These are phyloP conservation scores for Forbesichthys agassizii DNA, from an alignment of 2,113 vertebrate genomes.

Conservation along the genomic window DNA sequence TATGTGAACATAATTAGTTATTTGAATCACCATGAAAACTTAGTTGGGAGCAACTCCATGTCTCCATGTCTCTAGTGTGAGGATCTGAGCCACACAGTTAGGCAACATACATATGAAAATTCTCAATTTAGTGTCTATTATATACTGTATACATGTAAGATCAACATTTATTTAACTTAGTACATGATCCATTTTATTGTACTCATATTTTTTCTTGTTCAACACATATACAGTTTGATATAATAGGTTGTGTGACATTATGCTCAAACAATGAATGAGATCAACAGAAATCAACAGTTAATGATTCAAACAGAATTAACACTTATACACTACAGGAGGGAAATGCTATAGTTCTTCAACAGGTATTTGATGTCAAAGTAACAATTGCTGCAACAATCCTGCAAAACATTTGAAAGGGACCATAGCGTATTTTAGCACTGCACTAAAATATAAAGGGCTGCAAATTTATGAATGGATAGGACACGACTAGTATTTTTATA, in stretches of 20 bases:
- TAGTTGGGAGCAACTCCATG: too few relatives aligned
- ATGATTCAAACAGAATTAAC: slow-evolving; percentile 43
- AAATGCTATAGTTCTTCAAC: slow-evolving; percentile 10
- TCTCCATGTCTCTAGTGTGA: too few relatives aligned
- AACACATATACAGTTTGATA: slow-evolving; percentile 67
- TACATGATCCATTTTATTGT: slow-evolving; percentile 66
- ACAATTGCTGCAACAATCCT: slow-evolving; percentile 29
- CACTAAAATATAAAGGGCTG: background rate
- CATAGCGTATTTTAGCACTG: slow-evolving; percentile 6
- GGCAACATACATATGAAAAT: too few relatives aligned
- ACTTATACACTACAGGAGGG: slow-evolving; percentile 40
- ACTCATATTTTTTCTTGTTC: slow-evolving; percentile 49
- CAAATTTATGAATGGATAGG: slow-evolving; percentile 30
- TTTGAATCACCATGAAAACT: too few relatives aligned
- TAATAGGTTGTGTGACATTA: slow-evolving; percentile 69
- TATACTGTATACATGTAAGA: background rate
- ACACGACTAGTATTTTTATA: slow-evolving; percentile 22
- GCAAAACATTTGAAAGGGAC: slow-evolving; percentile 22
- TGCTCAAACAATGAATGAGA: slow-evolving; percentile 67
- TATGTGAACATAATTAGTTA: too few relatives aligned
- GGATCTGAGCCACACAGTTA: too few relatives aligned
- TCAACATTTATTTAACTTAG: slow-evolving; percentile 27
- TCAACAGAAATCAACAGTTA: slow-evolving; percentile 33
- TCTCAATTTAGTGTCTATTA: too few relatives aligned
- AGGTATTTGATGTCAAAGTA: slow-evolving; percentile 34